Percentiles rank a stretch among this genome's conserved stretches.
These are phyloP conservation scores for Acanthopagrus latus DNA, from an alignment of 2,797 vertebrate species.

Conservation along the genomic window DNA sequence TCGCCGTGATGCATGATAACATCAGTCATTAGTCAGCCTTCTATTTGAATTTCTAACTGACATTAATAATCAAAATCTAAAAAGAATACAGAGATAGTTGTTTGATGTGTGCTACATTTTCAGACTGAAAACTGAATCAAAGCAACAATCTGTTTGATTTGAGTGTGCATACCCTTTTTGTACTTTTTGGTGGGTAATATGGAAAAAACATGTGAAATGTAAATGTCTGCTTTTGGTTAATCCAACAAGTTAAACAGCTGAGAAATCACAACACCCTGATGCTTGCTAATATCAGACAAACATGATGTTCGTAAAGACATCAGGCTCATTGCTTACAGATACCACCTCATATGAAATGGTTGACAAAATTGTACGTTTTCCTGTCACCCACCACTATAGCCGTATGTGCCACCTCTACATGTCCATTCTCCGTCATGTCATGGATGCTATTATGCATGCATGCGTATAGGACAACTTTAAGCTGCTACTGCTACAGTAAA, in stretches of 20 bases:
- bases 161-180: not conserved
- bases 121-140: not conserved
- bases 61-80: not conserved
- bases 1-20: not conserved
- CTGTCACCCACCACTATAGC: not conserved
- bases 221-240: too few relatives aligned
- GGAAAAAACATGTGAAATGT: too few relatives aligned
- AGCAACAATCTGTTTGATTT: not conserved
- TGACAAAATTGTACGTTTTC: not conserved
- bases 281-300: too few relatives aligned
- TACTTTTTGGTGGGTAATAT: too few relatives aligned
- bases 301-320: not conserved
- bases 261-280: too few relatives aligned
- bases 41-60: not conserved
- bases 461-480: not conserved
- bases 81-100: not conserved
- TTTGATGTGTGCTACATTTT: not conserved
- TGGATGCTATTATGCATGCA: constrained; percentile 6
- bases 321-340: not conserved
- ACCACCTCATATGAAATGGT: not conserved
- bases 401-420: not conserved
- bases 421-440: constrained; percentile 7
- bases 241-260: too few relatives aligned
- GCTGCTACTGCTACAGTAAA: constrained; percentile 25
- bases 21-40: not conserved